Base-by-base conservation (phyloP, 2,888 invertebrate genomes). In the Alloplasta piceator region DNA sequence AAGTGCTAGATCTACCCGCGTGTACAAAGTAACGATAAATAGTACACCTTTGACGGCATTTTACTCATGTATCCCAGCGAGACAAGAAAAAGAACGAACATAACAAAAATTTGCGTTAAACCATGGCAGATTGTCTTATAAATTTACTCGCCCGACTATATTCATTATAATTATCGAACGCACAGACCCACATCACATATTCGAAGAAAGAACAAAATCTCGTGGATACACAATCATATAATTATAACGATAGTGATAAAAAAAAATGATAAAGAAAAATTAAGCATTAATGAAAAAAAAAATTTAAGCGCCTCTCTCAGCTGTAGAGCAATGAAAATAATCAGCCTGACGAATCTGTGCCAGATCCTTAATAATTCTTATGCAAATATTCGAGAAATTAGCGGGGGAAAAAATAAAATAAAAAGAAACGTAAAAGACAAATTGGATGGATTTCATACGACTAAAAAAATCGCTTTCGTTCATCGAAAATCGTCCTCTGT, bases 1-100 rank as follows among this genome's bases (percentile, higher is more conserved):
- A 90, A 90, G 90, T 89, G 85, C 87, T 87, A 85, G 89, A 86
- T 87, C 87, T 86, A 87, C 84, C 83, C 77, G 74, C 50, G 74
- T 78, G 50, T 74, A 82, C 81, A 60, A 78, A 66, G 74, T 74
- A 55, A 64, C 39, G 12, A 60, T 41, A 14, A 41, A 38, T 74
- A 72, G 72, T 67, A 56, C 58, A 67, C 74, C 73, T 78, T 74
- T 5, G 67, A 48, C 38, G 64, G 61, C 10, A 36, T 60, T 41
- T 46, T 56, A 9, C 12, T 36, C 10, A 36, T 12, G 26, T 26
- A 26, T 26, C 26, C 26, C 26, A 26, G 26, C 38, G 10, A 10
- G 36, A 36, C 39, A 55, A 7, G 43, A 36, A 58, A 14, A 41
- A 58, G 39, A 55, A 56, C 6, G 10, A 66, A 41, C 39, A 46